Evolutionary conservation across 2,113 vertebrate species (phyloP), one percentile per base, ranked within the genome.

Genomic region (Gasterosteus aculeatus): DNA sequence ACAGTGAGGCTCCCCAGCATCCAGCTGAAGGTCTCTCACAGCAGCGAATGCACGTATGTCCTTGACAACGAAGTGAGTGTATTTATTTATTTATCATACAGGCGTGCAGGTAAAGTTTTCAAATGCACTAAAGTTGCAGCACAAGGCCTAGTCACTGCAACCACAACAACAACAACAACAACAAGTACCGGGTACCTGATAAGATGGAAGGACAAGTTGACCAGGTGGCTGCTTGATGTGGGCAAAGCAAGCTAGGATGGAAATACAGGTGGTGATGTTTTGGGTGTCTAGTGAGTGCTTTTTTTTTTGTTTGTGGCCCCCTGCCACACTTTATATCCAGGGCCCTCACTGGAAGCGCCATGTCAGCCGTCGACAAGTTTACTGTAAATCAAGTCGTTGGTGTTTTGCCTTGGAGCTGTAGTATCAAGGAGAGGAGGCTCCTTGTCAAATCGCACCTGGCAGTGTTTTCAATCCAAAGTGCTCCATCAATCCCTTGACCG

Each of bases 141-240:
- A 10, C 15, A 75, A 74, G 84, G 86, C 79, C 75, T 70, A 58
- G 56, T 41, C n/a, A 54, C 46, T 67, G 69, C 67, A 60, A 59
- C 31, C 7, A 49, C 18, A 49, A 49, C 70, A 38, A 38, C 6
- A 38, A 38, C 35, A 38, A 26, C 22, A 74, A 82, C 81, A 87
- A 87, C 87, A 87, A 26, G 22, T 26, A 26, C 22, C 35, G 7
- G 77, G 84, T 85, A 62, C 69, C 29, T 75, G 57, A 67, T 61
- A 80, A 49, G 22, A 72, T 22, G 2, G 1, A 60, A 35, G 47
- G 38, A 59, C 63, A 66, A 63, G 66, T 56, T 57, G 59, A 66
- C 31, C 46, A 64, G 18, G 33, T 18, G 35, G 60, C 61, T 81
- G 53, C 26, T 65, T 41, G 56, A 22, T 75, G 56, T 80, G 10